These are phyloP conservation scores for Drosophila repletoides DNA, from an alignment of 1,140 invertebrate species.

Conservation along the genomic window DNA sequence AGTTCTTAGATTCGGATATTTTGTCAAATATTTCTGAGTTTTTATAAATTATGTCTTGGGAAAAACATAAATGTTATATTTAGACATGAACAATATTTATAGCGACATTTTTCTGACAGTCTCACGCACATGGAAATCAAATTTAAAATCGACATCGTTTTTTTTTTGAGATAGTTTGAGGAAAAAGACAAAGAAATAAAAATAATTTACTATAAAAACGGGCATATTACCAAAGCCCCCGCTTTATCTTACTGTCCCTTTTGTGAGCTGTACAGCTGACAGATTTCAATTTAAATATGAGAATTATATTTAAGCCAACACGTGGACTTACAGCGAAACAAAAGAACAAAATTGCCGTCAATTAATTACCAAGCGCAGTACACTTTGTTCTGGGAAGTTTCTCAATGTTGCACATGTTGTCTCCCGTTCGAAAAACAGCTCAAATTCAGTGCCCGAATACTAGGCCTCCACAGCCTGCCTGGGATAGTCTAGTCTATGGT, in stretches of 20 bases:
- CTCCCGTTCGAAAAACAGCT: no score
- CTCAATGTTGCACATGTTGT: neutral
- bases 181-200: neutral
- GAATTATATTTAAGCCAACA: slow-evolving; percentile 8
- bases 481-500: no score
- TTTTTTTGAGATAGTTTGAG: slow-evolving; percentile 5
- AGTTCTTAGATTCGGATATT: slow-evolving; percentile 38
- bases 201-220: no score
- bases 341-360: slow-evolving; percentile 16
- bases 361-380: slow-evolving; percentile 24
- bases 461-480: no score
- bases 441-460: no score
- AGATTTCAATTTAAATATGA: slow-evolving; percentile 34
- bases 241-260: no score
- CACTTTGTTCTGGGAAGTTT: neutral
- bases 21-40: slow-evolving; percentile 51
- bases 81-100: slow-evolving; percentile 61
- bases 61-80: slow-evolving; percentile 64
- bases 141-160: slow-evolving; percentile 17
- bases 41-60: slow-evolving; percentile 54
- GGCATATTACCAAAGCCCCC: no score
- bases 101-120: slow-evolving; percentile 48
- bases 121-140: slow-evolving; percentile 35
- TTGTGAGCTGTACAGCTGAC: no score
- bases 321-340: slow-evolving; percentile 10